phyloP scores from a whole-genome alignment of 2,888 invertebrate genomes.

The Cerastoderma edule region DNA sequence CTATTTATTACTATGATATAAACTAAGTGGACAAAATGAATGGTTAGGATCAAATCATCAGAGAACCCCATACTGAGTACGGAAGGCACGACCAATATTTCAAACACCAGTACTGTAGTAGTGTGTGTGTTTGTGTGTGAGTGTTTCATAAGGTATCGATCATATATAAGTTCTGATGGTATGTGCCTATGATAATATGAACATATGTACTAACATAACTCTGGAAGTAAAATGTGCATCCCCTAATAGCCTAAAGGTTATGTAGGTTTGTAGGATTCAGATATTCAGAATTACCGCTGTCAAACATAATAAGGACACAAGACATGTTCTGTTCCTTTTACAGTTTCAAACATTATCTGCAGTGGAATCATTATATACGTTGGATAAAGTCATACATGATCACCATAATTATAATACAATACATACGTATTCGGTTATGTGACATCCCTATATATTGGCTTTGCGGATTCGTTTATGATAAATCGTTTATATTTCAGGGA shows the following conservation, averaged over 20 bases:
- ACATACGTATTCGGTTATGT: background rate
- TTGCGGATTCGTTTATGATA: background rate
- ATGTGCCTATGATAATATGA: background rate
- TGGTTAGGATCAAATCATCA: background rate
- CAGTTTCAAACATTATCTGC: background rate
- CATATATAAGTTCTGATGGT: background rate
- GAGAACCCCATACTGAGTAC: background rate
- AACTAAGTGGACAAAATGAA: background rate
- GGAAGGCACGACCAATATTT: background rate
- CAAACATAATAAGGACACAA: too few species aligned
- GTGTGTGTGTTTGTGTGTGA: too few species aligned
- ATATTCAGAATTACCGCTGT: too few species aligned
- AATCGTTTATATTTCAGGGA: constrained; percentile 50
- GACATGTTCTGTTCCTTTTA: background rate
- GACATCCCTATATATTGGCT: background rate
- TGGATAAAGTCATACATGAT: background rate
- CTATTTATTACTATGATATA: background rate
- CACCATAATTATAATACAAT: background rate
- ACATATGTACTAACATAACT: background rate
- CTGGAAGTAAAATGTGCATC: background rate
- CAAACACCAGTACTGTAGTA: background rate
- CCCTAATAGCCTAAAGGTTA: background rate
- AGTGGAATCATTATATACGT: background rate
- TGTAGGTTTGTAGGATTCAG: background rate
- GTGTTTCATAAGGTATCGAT: background rate